Evolutionary conservation across 2,113 vertebrate genomes (phyloP).

Genomic region (Panthera uncia): DNA sequence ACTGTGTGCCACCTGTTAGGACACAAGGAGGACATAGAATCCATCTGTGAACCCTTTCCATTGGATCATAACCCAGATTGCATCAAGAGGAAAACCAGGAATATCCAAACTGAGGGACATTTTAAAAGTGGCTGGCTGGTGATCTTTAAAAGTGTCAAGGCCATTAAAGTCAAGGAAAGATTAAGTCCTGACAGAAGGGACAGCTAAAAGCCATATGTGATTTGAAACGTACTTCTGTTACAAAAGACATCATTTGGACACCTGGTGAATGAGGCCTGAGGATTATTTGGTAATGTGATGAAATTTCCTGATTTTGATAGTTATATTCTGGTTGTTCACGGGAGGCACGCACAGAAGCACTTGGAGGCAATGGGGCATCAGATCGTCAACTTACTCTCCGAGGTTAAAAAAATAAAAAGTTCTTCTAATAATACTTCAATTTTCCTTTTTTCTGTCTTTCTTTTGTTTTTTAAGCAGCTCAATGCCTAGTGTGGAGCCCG

Average conservation of each 20-base stretch:
- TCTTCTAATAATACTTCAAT: background rate
- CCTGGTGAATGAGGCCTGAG: background rate
- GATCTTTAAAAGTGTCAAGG: background rate
- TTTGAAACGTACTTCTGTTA: background rate
- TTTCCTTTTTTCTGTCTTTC: background rate
- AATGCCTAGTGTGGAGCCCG: too few relatives aligned
- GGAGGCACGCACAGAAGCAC: background rate
- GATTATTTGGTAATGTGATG: too few relatives aligned
- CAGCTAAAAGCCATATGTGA: background rate
- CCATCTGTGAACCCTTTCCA: background rate
- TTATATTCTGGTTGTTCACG: background rate
- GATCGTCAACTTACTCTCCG: background rate
- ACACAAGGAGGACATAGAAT: background rate
- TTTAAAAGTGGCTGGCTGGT: background rate
- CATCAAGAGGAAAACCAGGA: background rate
- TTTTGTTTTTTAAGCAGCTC: too few relatives aligned
- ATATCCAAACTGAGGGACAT: background rate
- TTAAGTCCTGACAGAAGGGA: background rate
- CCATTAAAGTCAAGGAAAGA: background rate
- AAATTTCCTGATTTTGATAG: background rate
- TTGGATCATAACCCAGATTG: rapidly evolving
- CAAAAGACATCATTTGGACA: background rate
- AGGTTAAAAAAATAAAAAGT: background rate
- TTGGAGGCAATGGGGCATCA: background rate
- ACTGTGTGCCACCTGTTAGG: rapidly evolving